These are phyloP conservation scores for Vidua macroura DNA, from an alignment of 2,113 vertebrate genomes.

Conservation along the genomic window DNA sequence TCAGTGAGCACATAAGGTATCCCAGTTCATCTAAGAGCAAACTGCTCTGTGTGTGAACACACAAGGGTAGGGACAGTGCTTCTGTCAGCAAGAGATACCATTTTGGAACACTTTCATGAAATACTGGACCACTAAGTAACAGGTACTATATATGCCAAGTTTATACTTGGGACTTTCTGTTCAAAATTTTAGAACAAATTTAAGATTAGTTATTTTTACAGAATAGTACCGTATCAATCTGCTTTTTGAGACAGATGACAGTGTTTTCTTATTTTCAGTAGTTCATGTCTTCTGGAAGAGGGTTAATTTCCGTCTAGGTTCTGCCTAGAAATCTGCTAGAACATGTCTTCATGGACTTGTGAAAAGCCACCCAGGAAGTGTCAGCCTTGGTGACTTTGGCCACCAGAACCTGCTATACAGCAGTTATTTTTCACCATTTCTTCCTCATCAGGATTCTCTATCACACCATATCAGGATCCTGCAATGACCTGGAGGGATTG, in stretches of 20 bases:
- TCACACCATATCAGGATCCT: background rate
- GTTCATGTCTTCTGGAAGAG: background rate
- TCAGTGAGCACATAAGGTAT: accelerated
- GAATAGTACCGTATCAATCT: background rate
- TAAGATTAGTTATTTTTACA: background rate
- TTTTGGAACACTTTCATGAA: background rate
- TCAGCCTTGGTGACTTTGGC: background rate
- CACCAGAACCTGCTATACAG: background rate
- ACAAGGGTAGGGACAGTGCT: background rate
- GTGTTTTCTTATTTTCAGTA: background rate
- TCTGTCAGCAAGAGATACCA: background rate
- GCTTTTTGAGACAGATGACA: background rate
- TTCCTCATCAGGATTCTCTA: background rate
- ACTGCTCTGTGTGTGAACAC: accelerated
- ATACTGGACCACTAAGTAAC: background rate
- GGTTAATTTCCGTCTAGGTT: background rate
- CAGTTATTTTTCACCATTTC: background rate
- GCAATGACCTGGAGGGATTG: background rate
- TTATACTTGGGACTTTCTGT: background rate
- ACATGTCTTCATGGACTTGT: background rate
- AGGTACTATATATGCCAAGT: background rate
- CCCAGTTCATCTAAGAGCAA: background rate
- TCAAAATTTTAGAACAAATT: background rate
- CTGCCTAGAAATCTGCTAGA: background rate
- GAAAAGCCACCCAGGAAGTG: background rate